These are phyloP conservation scores for Phenganax stokvisi DNA, from an alignment of 92 coral and sea anemone species.

Conservation along the genomic window DNA sequence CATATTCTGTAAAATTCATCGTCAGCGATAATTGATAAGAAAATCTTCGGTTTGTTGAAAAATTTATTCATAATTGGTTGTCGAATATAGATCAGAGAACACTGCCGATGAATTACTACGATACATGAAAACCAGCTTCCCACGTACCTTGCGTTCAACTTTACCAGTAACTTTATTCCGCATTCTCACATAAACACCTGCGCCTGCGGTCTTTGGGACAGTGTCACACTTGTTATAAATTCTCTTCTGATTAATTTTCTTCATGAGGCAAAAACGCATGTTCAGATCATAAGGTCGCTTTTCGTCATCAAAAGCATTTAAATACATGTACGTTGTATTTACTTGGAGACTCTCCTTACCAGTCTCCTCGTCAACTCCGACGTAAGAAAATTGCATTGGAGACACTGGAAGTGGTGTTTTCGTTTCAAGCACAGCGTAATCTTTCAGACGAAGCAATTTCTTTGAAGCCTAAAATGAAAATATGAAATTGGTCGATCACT, in stretches of 20 bases:
- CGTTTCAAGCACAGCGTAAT: slow-evolving; percentile 29
- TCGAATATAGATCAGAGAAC: too few species aligned
- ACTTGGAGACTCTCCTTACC: slow-evolving; percentile 9
- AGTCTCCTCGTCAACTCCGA: neutral
- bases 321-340: slow-evolving; percentile 20
- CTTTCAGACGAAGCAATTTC: neutral
- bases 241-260: neutral
- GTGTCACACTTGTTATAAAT: slow-evolving; percentile 33
- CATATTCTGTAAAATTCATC: too few species aligned
- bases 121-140: neutral
- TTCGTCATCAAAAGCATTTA: slow-evolving; percentile 20
- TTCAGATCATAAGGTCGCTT: neutral
- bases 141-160: slow-evolving; percentile 26
- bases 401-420: neutral
- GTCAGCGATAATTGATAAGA: too few species aligned
- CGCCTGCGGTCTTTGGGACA: slow-evolving; percentile 40
- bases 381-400: slow-evolving; percentile 3
- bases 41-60: too few species aligned
- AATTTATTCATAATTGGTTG: too few species aligned
- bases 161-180: neutral
- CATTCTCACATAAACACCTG: slow-evolving; percentile 34
- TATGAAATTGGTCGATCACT: neutral
- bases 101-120: neutral
- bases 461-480: neutral
- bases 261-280: slow-evolving; percentile 20